Evolutionary conservation across 1,140 invertebrate species (phyloP).

Genomic region (Agrypnia vestita): DNA sequence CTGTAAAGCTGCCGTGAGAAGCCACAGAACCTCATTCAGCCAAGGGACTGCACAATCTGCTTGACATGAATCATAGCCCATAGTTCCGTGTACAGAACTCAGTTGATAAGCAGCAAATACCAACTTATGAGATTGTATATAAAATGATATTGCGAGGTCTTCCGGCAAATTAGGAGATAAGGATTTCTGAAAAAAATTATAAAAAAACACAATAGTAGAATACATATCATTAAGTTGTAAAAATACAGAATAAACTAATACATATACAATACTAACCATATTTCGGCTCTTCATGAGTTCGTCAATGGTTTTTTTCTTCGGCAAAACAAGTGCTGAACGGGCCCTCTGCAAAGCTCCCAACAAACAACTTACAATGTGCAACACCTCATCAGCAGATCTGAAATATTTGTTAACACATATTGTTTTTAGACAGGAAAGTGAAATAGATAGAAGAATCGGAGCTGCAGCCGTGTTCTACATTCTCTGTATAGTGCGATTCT

Average conservation of each 20-base stretch:
- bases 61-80: constrained; percentile 92
- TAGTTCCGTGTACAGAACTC: constrained; percentile 87
- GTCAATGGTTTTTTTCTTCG: constrained; percentile 94
- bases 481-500: no score
- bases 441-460: no score
- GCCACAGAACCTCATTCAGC: constrained; percentile 94
- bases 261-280: constrained; percentile 79
- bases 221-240: neutral
- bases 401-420: constrained; percentile 39
- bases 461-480: no score
- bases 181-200: constrained; percentile 83
- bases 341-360: constrained; percentile 90
- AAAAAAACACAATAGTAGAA: neutral
- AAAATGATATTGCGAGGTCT: constrained; percentile 96
- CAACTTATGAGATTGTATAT: constrained; percentile 96
- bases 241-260: neutral
- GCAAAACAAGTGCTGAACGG: constrained; percentile 91
- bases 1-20: constrained; percentile 94
- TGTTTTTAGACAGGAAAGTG: no score
- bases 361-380: constrained; percentile 90
- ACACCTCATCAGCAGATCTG: constrained; percentile 90
- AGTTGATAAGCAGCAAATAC: constrained; percentile 96
- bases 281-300: constrained; percentile 94
- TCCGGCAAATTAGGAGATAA: constrained; percentile 92
- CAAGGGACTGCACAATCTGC: constrained; percentile 95